Evolutionary conservation across 2,113 vertebrate genomes (phyloP), one percentile per base, ranked within the genome.

Genomic region (Peromyscus polionotus): DNA sequence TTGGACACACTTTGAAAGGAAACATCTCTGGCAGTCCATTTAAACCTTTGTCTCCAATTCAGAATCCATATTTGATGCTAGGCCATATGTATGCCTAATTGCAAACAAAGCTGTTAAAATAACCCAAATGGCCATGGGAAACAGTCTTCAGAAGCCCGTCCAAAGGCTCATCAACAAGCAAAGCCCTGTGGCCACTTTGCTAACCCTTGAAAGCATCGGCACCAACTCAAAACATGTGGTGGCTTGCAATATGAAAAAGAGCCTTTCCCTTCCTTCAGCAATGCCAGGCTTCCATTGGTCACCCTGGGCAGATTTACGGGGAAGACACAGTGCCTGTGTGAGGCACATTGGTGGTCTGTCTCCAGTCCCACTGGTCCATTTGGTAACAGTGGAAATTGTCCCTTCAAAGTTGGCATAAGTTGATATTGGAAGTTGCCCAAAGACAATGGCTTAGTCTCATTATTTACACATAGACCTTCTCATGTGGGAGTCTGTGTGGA

Each of bases 41-140:
- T 97, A 93, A 98, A 97, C 13, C 86, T 97, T 98, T 98, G 97
- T 97, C 98, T 98, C 97, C 94, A 89, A 98, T 97, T 98, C 98
- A 93, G 91, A 98, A 97, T 96, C 98, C 91, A 95, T 98, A 98
- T 98, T 98, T 98, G 97, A 98, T 94, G 96, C 95, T 96, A 98
- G 92, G 72, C 96, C 31, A 2, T 97, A 96, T 90, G 93, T 98
- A 98, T 96, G 96, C 42, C 63, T 97, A 93, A 92, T 90, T 96
- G 63, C 86, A 95, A 95, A 93, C 83, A 94, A 97, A 97, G 91
- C 90, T 95, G 76, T 72, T 94, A 95, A 95, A 94, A 84, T 84
- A 57, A 28, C 51, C 88, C 93, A 72, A 95, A 84, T 91, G 89
- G 75, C 83, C 63, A 73, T 54, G 5, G 57, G 68, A 67, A 67